Evolutionary conservation across 2,797 vertebrate species (phyloP).

Genomic region (Morus bassanus): DNA sequence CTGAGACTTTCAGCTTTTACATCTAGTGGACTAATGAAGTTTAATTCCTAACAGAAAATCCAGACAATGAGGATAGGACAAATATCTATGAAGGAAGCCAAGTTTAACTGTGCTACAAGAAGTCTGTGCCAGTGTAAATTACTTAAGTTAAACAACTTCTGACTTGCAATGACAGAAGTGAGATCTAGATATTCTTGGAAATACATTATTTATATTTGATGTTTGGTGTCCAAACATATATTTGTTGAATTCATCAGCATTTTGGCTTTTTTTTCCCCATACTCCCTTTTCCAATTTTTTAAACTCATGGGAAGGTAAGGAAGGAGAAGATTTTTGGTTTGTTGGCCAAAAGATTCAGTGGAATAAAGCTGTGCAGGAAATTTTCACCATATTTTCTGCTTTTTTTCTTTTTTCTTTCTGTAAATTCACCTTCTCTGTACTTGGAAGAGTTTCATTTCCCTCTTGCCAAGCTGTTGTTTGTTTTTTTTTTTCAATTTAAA

Average conservation of each 20-base stretch:
- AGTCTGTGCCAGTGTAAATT: not conserved
- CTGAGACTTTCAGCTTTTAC: not conserved
- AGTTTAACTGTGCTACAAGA: not conserved
- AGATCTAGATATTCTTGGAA: not conserved
- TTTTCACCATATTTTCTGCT: not conserved
- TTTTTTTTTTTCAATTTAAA: not conserved
- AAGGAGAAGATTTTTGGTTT: not conserved
- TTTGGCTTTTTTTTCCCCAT: not conserved
- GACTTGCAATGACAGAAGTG: not conserved
- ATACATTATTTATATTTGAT: not conserved
- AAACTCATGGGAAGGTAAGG: not conserved
- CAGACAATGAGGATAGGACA: not conserved
- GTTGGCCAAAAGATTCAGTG: not conserved
- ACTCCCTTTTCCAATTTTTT: not conserved
- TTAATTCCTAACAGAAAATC: not conserved
- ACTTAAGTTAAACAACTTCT: not conserved
- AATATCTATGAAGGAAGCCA: not conserved
- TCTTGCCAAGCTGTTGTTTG: not conserved
- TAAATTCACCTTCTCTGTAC: not conserved
- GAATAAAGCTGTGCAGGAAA: not conserved
- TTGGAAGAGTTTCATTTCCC: not conserved
- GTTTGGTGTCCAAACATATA: not conserved
- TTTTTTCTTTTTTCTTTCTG: not conserved
- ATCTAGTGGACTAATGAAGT: rapidly evolving
- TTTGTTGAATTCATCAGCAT: not conserved